Evolutionary conservation across 2,797 vertebrate species (phyloP), one percentile per base, ranked within the genome.

Genomic region (Heteromormyrus szaboi): DNA sequence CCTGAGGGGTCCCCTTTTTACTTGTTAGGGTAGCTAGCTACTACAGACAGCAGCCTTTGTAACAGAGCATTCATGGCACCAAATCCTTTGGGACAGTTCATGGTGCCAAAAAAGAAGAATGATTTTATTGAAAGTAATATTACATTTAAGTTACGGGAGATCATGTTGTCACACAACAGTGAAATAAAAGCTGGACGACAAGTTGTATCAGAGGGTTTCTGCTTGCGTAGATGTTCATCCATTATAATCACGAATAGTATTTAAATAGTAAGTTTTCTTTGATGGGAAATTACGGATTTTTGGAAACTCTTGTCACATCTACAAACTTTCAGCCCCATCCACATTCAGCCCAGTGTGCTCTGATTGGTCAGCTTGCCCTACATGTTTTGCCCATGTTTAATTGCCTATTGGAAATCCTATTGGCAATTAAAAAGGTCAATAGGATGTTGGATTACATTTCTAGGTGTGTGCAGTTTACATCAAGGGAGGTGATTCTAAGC

Each of bases 151-250:
- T 41, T 41, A 76, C 12, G 25, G 48, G 48, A 37, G 22, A 54
- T 54, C 9, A 37, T 86, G 25, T 53, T 85, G 84, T 85, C 46
- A 54, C 29, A 53, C 85, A 86, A 19, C 25, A 56, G 85, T 54
- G 12, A 53, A 54, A 56, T 86, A 85, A 85, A 85, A 85, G 48
- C 48, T 50, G 83, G 46, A 84, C n/a, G 1, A 50, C 48, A 14
- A 50, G 83, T 50, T 85, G 48, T 85, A 85, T 51, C 25, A 22
- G 44, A 85, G 83, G 83, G 83, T 85, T 50, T 85, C 44, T 51
- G 48, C 11, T 50, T 85, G 25, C 4, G 44, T 50, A 85, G 48
- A 85, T 85, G 46, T 85, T 51, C 48, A 14, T 85, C 25, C 44
- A 51, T 50, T 22, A 22, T 29, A 85, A 85, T 85, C 5, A 76